Evolutionary conservation across 2,888 invertebrate genomes (phyloP).

Genomic region (Drosophila diplacantha): DNA sequence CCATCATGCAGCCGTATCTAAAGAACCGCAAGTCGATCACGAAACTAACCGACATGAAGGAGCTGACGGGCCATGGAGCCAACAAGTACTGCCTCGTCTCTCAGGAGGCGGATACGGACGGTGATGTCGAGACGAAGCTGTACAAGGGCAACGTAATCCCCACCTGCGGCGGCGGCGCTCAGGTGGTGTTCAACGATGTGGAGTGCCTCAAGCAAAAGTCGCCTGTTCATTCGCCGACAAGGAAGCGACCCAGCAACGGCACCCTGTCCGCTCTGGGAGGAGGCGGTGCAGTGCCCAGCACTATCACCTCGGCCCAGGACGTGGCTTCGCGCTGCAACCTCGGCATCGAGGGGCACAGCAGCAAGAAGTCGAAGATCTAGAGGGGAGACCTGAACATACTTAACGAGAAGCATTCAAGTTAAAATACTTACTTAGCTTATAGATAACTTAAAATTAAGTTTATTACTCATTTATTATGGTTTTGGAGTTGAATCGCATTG

Average conservation of each 20-base stretch:
- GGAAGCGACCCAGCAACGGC: conserved; percentile 76
- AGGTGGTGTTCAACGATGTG: conserved; percentile 96
- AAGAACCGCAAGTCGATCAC: conserved; percentile 89
- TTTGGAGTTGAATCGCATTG: conserved; percentile 47
- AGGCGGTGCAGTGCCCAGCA: conserved; percentile 52
- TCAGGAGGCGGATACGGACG: conserved; percentile 94
- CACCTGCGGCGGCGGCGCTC: conserved; percentile 95
- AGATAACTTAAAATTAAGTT: conserved; percentile 32
- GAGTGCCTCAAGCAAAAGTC: conserved; percentile 91
- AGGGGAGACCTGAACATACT: neutral
- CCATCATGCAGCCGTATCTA: conserved; percentile 91
- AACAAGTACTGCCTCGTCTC: conserved; percentile 95
- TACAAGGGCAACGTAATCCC: conserved; percentile 97
- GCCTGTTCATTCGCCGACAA: conserved; percentile 80
- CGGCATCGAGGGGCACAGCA: conserved; percentile 77
- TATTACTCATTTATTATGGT: conserved; percentile 16
- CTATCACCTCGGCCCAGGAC: conserved; percentile 64
- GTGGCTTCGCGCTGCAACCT: conserved; percentile 76
- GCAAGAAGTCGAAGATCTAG: conserved; percentile 76
- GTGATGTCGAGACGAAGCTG: conserved; percentile 94
- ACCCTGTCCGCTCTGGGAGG: conserved; percentile 56
- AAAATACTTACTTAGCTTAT: conserved; percentile 7
- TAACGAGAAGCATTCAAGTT: conserved; percentile 5
- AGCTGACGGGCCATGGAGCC: conserved; percentile 83
- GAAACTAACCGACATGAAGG: conserved; percentile 88